phyloP scores from a whole-genome alignment of 2,797 vertebrate genomes.

The Dryobates pubescens region DNA sequence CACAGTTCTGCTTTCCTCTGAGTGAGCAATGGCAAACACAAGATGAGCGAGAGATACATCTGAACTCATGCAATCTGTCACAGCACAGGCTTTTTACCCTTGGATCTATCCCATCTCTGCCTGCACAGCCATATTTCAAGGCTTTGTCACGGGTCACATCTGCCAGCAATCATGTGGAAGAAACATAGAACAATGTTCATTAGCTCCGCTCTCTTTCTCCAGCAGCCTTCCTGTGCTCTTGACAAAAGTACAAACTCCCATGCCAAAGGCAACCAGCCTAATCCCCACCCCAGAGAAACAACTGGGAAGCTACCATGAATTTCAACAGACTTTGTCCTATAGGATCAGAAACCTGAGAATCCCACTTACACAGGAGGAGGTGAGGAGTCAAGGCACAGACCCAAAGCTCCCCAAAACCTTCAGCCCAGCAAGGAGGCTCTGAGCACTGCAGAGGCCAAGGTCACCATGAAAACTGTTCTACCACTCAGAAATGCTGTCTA shows the following conservation, averaged over 20 bases:
- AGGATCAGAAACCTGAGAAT: background rate
- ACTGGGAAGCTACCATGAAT: background rate
- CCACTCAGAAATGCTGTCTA: background rate
- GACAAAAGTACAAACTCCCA: background rate
- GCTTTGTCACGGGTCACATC: conserved; percentile 44
- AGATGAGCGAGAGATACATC: conserved; percentile 24
- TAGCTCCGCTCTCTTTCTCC: background rate
- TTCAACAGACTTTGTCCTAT: background rate
- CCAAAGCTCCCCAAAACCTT: background rate
- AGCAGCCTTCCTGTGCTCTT: background rate
- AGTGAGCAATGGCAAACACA: conserved; percentile 34
- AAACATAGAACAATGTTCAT: background rate
- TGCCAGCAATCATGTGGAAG: conserved; percentile 47
- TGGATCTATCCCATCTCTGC: conserved; percentile 50
- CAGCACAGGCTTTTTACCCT: conserved; percentile 45
- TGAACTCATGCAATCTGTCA: conserved; percentile 42
- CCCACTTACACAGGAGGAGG: background rate
- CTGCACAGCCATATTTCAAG: conserved; percentile 42
- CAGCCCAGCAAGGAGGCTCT: background rate
- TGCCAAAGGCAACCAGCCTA: background rate
- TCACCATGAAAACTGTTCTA: background rate
- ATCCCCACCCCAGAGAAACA: background rate
- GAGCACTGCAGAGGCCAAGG: accelerated
- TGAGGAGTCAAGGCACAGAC: background rate
- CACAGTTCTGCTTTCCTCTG: background rate